Evolutionary conservation across 2,797 vertebrate genomes (phyloP).

Genomic region (Otolemur crassicaudatus): DNA sequence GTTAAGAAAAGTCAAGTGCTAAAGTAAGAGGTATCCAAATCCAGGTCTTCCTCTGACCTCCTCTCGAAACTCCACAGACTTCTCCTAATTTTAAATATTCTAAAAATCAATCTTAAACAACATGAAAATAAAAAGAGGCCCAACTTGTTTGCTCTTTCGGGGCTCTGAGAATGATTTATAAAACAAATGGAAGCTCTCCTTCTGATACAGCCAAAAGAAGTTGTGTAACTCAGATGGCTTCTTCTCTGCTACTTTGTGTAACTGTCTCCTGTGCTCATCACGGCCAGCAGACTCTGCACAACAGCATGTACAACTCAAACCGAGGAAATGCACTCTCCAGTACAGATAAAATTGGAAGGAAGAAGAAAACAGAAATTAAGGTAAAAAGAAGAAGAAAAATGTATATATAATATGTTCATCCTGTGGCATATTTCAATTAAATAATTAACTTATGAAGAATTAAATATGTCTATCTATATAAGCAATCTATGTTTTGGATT

Average conservation of each 20-base stretch:
- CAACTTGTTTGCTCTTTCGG: no score
- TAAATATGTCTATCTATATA: background rate
- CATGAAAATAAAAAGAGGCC: background rate
- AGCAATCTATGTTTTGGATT: background rate
- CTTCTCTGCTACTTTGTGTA: background rate
- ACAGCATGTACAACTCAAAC: background rate
- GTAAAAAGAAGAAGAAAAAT: background rate
- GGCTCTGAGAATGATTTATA: background rate
- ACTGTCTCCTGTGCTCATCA: background rate
- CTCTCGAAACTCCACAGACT: background rate
- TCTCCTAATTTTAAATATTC: background rate
- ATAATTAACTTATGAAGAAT: background rate
- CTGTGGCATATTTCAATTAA: background rate
- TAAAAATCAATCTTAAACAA: background rate
- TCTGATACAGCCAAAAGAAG: background rate
- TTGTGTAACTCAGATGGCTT: background rate
- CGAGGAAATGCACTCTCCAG: background rate
- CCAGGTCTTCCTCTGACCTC: background rate
- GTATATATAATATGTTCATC: background rate
- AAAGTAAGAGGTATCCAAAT: background rate
- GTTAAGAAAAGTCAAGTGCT: background rate
- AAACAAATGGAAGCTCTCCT: background rate
- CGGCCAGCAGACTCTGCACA: background rate
- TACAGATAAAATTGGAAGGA: background rate
- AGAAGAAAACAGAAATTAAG: background rate